phyloP scores from a whole-genome alignment of 1,140 invertebrate genomes.

The Centruroides sculpturatus region DNA sequence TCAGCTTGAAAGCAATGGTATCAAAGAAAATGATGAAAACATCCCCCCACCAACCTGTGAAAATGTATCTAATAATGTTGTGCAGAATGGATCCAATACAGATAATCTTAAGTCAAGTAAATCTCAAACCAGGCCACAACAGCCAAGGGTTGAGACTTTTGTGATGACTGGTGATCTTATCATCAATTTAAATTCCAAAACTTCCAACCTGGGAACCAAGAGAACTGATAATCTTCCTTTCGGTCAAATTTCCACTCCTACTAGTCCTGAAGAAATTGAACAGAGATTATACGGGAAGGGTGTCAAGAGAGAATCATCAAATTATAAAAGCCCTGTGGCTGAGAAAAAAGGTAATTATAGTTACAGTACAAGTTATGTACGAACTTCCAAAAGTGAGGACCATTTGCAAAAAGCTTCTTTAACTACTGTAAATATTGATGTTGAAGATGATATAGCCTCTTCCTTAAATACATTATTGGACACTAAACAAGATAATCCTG shows the following conservation, averaged over 20 bases:
- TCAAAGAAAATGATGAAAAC: conserved; percentile 14
- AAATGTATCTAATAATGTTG: too few relatives aligned
- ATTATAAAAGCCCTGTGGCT: conserved; percentile 10
- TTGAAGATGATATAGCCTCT: conserved; percentile 71
- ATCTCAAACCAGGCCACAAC: conserved; percentile 1
- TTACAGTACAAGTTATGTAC: conserved; percentile 39
- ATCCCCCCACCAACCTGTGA: conserved; percentile 11
- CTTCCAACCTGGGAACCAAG: conserved; percentile 47
- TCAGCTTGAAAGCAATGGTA: background rate
- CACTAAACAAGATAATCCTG: conserved; percentile 32
- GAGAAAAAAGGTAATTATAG: conserved; percentile 21
- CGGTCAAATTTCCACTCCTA: conserved; percentile 48
- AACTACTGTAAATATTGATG: conserved; percentile 70
- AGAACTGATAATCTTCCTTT: conserved; percentile 35
- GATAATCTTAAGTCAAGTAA: conserved; percentile 8
- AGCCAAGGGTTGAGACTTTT: conserved; percentile 63
- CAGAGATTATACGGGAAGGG: conserved; percentile 24
- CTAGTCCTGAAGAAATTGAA: conserved; percentile 53
- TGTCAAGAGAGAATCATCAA: too few relatives aligned
- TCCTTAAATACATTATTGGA: conserved; percentile 77
- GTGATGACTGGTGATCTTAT: conserved; percentile 96
- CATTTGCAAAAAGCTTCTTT: conserved; percentile 58
- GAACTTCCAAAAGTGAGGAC: conserved; percentile 70
- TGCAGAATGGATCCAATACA: too few relatives aligned
- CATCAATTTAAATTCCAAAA: conserved; percentile 41